Conservation (phyloP, 2,888 invertebrate genomes). For the Shargacucullia verbasci region DNA sequence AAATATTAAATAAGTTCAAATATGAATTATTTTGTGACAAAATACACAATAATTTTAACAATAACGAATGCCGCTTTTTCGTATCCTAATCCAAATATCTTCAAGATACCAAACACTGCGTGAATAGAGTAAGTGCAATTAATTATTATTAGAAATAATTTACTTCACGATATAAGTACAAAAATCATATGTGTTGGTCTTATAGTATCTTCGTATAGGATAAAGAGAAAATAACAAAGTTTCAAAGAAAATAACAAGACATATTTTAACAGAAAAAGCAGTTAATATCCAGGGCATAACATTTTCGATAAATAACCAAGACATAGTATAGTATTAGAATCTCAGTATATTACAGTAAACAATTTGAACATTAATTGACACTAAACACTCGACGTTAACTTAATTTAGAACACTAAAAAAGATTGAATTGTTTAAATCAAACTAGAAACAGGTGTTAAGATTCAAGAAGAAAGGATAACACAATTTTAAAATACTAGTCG, state of each 20-base stretch:
- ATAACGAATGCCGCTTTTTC: not conserved
- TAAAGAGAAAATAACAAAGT: not conserved
- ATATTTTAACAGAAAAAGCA: not conserved
- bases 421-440: too few species aligned
- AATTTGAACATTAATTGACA: conserved; percentile 4
- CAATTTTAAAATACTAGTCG: conserved; percentile 21
- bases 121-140: conserved; percentile 5
- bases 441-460: too few species aligned
- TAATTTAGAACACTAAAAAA: not conserved
- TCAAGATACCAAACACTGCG: conserved; percentile 4
- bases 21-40: too few species aligned
- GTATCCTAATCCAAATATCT: not conserved
- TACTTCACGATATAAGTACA: not conserved
- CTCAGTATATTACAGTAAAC: not conserved
- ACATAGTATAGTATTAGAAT: not conserved
- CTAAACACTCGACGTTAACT: not conserved
- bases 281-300: not conserved
- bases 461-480: not conserved
- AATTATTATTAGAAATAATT: not conserved
- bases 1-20: too few species aligned
- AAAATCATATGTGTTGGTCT: not conserved
- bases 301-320: conserved; percentile 9
- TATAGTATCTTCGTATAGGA: too few species aligned
- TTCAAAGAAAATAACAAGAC: not conserved
- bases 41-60: not conserved